Evolutionary conservation across 2,113 vertebrate species (phyloP).

Genomic region (crab-eating macaque (Macaca fascicularis)): T2T-MFA8v1.1 NC_088379.1:59892501-59893000

Average conservation of each 20-base stretch:
- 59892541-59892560: neutral
- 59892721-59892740: neutral
- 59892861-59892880: neutral
- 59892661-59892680: neutral
- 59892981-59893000: neutral
- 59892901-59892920: neutral
- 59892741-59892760: neutral
- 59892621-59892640: neutral
- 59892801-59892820: neutral
- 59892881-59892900: neutral
- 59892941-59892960: neutral
- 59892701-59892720: neutral
- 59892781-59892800: neutral
- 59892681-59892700: neutral
- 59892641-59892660: neutral
- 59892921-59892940: neutral
- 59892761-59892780: neutral
- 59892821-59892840: neutral
- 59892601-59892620: neutral
- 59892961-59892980: neutral
- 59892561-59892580: no score
- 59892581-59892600: neutral
- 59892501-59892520: neutral
- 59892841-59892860: neutral
- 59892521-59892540: no score